Percentiles rank a stretch among this genome's conserved stretches.
Evolutionary conservation across 2,797 vertebrate species (phyloP).

Genomic region (Enteromius mattozi): DNA sequence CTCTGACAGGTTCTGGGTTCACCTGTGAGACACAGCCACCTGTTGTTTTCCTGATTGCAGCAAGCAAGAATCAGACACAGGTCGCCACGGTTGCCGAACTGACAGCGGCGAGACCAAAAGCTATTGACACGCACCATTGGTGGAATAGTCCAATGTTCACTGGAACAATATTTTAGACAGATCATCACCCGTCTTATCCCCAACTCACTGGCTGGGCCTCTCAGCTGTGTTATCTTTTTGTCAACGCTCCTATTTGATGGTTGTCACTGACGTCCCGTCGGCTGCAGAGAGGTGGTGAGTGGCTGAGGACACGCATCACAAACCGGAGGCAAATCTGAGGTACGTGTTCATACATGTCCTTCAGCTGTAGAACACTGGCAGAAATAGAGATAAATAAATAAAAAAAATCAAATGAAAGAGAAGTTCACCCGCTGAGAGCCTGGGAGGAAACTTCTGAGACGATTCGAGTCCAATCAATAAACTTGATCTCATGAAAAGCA

Average conservation of each 20-base stretch:
- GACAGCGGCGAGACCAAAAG: slow-evolving; percentile 55
- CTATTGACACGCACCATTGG: slow-evolving; percentile 49
- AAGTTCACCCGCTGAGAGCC: slow-evolving; percentile 26
- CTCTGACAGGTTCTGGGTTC: slow-evolving; percentile 53
- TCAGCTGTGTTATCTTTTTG: slow-evolving; percentile 40
- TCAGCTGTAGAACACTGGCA: slow-evolving; percentile 26
- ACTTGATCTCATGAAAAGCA: slow-evolving; percentile 29
- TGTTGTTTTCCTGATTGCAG: slow-evolving; percentile 66
- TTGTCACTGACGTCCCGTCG: slow-evolving; percentile 25
- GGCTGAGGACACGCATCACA: slow-evolving; percentile 6
- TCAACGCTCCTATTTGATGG: slow-evolving; percentile 37
- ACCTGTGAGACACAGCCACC: slow-evolving; percentile 52
- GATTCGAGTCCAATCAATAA: slow-evolving; percentile 42
- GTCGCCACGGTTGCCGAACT: slow-evolving; percentile 53
- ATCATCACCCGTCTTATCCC: slow-evolving; percentile 18
- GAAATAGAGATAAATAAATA: slow-evolving; percentile 25
- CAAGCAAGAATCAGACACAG: slow-evolving; percentile 47
- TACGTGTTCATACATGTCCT: slow-evolving; percentile 4
- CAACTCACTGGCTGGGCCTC: slow-evolving; percentile 7
- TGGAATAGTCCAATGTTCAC: slow-evolving; percentile 49
- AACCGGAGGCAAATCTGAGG: slow-evolving; percentile 46
- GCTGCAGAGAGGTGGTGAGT: not conserved
- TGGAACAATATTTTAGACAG: slow-evolving; percentile 51
- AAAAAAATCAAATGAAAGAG: slow-evolving; percentile 19
- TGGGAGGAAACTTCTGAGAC: slow-evolving; percentile 42